Percentiles rank a stretch among this genome's conserved stretches.
phyloP scores from a whole-genome alignment of 2,113 vertebrate species.

The Larimichthys polyactis region DNA sequence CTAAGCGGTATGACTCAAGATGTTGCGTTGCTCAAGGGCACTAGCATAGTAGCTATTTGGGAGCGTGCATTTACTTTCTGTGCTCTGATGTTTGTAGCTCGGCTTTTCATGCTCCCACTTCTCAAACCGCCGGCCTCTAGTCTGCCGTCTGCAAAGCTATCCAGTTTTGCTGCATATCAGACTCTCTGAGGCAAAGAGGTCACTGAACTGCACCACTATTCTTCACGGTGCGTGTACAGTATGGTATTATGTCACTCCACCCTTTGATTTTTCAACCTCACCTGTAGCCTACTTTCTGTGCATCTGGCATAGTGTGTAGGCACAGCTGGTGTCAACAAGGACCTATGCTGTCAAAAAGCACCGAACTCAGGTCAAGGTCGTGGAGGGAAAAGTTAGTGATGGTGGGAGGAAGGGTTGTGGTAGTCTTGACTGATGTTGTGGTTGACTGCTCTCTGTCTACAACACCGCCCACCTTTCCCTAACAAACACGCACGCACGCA shows the following conservation, averaged over 20 bases:
- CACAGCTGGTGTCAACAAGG: conserved; percentile 73
- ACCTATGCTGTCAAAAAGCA: conserved; percentile 69
- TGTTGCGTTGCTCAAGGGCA: conserved; percentile 51
- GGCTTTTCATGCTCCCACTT: conserved; percentile 26
- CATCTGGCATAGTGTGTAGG: conserved; percentile 54
- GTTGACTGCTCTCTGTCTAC: conserved; percentile 59
- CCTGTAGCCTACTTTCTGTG: conserved; percentile 31
- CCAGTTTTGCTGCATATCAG: conserved; percentile 16
- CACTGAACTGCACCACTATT: conserved; percentile 23
- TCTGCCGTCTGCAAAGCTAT: conserved; percentile 14
- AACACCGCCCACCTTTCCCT: conserved; percentile 20
- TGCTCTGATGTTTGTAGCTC: conserved; percentile 35
- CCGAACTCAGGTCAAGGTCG: conserved; percentile 76
- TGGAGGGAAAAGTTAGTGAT: conserved; percentile 62
- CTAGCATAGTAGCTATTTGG: conserved; percentile 36
- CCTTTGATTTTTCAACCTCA: conserved; percentile 39
- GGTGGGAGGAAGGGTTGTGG: conserved; percentile 58
- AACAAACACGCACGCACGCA: conserved; percentile 17
- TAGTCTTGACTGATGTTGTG: conserved; percentile 74
- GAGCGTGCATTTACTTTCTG: conserved; percentile 43
- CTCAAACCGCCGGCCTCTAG: conserved; percentile 3
- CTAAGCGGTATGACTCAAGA: conserved; percentile 48
- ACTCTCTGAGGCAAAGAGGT: conserved; percentile 25
- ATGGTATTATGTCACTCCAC: conserved; percentile 39
- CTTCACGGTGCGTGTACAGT: conserved; percentile 17